Conservation (phyloP, 2,888 invertebrate species). For the Plebejus anna region DNA sequence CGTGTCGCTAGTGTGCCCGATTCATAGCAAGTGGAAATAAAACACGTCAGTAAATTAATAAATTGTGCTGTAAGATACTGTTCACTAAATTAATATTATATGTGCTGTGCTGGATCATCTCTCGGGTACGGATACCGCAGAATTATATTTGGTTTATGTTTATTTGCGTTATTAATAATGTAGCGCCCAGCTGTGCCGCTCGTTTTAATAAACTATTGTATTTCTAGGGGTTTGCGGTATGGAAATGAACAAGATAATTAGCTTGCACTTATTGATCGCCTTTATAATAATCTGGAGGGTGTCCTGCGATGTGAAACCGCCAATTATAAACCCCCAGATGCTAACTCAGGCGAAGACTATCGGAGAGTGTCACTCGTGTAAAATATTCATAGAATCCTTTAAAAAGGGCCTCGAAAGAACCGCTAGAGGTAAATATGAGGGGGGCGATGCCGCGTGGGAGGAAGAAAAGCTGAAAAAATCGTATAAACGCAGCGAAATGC, state of each 20-base stretch:
- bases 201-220: neutral
- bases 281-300: conserved; percentile 42
- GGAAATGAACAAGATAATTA: conserved; percentile 41
- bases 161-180: conserved; percentile 22
- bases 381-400: conserved; percentile 86
- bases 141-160: neutral
- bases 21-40: conserved; percentile 50
- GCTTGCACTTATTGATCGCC: conserved; percentile 33
- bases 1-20: conserved; percentile 26
- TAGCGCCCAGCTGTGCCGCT: neutral
- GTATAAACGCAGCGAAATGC: conserved; percentile 92
- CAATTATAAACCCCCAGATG: conserved; percentile 52
- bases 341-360: conserved; percentile 69
- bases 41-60: conserved; percentile 73
- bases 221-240: conserved; percentile 51
- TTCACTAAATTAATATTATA: neutral
- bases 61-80: neutral
- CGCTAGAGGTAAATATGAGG: conserved; percentile 92
- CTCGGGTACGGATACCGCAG: neutral
- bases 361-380: conserved; percentile 90
- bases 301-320: conserved; percentile 49
- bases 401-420: conserved; percentile 90
- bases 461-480: conserved; percentile 90
- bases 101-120: neutral
- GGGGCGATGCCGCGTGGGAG: conserved; percentile 97